Base-by-base conservation (phyloP, 37 sponge, comb jelly and placozoan species). In the Ianthella basta region DNA sequence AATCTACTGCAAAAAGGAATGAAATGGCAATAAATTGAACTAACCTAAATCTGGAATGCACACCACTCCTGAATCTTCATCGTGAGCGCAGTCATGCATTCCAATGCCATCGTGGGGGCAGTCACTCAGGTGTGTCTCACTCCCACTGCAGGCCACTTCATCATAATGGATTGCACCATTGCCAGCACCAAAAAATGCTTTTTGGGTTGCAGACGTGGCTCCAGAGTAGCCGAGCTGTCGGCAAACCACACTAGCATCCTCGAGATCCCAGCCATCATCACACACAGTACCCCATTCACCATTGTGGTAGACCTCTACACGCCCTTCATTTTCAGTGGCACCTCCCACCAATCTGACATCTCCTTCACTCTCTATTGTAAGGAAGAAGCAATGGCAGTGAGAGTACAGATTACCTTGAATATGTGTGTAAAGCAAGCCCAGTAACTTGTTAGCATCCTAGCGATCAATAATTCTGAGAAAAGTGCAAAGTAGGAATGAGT, bases 211-310 rank as follows among this genome's bases (percentile, higher is more conserved):
- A n/a, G n/a, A n/a, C n/a, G n/a, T n/a, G n/a, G n/a, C n/a, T n/a
- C 36, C 15, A 23, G 1, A 18, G 50, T 10, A 68, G 40, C 69
- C 83, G 23, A 83, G 69, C 33, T 83, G 69, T 30, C 83, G 37
- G 55, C 83, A 83, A 15, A 66, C 33, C 29, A 83, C 69, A 60
- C 27, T 12, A 24, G 83, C 83, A 68, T 53, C 83, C 27, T 0
- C 0, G 0, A 27, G 23, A 1, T 66, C 69, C 50, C 20, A 67
- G 1, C 27, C 20, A 50, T 63, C 69, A 83, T 67, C 83, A 83
- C 83, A 83, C 16, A 83, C 70, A 3, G 70, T 69, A 0, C 70
- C 70, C 70, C 70, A 69, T 35, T 69, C 70, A 6, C 25, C 25
- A 6, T 69, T 30, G 70, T 34, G 3, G 34, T 34, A 69, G 1